A percentile compares a stretch with the other conserved stretches of the same genome.
Evolutionary conservation across 2,113 vertebrate genomes (phyloP).

Genomic region (Synchiropus splendidus): DNA sequence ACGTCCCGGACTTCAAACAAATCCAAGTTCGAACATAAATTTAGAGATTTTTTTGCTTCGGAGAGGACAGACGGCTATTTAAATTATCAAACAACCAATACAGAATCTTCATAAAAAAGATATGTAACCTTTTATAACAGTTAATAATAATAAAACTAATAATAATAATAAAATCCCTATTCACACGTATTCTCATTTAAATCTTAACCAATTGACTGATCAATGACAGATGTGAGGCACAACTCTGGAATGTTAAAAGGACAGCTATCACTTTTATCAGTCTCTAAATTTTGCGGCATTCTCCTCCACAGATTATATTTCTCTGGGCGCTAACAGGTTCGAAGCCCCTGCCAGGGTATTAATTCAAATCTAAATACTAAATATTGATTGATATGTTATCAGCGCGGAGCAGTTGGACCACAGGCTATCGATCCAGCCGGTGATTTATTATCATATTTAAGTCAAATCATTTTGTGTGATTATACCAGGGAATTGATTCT

Average conservation of each 20-base stretch:
- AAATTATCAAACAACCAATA: too few relatives aligned
- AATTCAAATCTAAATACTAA: conserved; percentile 99
- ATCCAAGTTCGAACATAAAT: too few relatives aligned
- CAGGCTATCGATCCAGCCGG: conserved; percentile 89
- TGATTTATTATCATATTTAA: conserved; percentile 99
- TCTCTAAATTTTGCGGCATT: conserved; percentile 58
- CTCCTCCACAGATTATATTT: conserved; percentile 96
- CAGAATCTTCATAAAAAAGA: too few relatives aligned
- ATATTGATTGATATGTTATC: conserved; percentile 99
- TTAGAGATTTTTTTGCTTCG: too few relatives aligned
- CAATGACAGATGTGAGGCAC: conserved; percentile 88
- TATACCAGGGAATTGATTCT: conserved; percentile 94
- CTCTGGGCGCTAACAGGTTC: conserved; percentile 79
- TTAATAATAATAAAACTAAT: too few relatives aligned
- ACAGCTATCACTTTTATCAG: conserved; percentile 43
- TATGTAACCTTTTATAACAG: too few relatives aligned
- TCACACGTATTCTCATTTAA: too few relatives aligned
- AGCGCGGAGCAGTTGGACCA: conserved; percentile 88
- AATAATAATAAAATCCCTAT: too few relatives aligned
- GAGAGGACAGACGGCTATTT: too few relatives aligned
- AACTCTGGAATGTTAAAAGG: conserved; percentile 76
- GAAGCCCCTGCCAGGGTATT: conserved; percentile 76
- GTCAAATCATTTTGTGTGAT: conserved; percentile 99
- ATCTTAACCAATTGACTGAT: conserved; percentile 82
- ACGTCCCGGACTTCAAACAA: too few relatives aligned